Percentiles rank a stretch among this genome's conserved stretches.
These are phyloP conservation scores for Perdita meconis DNA, from an alignment of 2,888 invertebrate species.

Conservation along the genomic window DNA sequence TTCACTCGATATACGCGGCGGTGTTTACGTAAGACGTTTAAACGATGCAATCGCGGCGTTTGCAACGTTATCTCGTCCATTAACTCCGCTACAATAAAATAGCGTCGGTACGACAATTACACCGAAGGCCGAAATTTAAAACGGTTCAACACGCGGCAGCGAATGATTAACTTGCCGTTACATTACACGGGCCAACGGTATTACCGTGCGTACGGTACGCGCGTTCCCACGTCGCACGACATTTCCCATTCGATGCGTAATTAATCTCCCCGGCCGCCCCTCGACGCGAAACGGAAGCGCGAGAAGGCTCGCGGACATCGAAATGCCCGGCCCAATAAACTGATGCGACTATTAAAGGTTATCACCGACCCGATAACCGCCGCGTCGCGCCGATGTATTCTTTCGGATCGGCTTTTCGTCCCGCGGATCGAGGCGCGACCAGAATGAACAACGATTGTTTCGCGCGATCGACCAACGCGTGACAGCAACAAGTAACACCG, in stretches of 20 bases:
- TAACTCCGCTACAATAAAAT: conserved; percentile 28
- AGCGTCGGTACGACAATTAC: conserved; percentile 47
- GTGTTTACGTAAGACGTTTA: conserved; percentile 11
- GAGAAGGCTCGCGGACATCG: conserved; percentile 44
- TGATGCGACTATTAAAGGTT: conserved; percentile 62
- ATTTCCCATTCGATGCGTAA: conserved; percentile 56
- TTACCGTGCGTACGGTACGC: conserved; percentile 27
- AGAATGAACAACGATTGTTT: conserved; percentile 2
- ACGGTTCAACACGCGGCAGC: conserved; percentile 40
- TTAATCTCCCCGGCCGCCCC: conserved; percentile 51
- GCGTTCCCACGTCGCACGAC: conserved; percentile 32
- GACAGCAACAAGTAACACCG: conserved; percentile 60
- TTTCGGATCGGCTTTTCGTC: conserved; percentile 22
- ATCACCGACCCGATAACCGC: conserved; percentile 57
- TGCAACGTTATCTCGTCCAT: conserved; percentile 34
- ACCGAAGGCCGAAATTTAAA: conserved; percentile 55
- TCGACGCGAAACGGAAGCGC: conserved; percentile 1
- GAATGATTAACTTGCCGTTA: conserved; percentile 62
- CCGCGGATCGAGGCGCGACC: conserved; percentile 22
- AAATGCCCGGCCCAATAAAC: conserved; percentile 54
- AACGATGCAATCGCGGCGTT: conserved; percentile 10
- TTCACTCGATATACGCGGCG: background rate
- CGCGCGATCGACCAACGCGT: conserved; percentile 22
- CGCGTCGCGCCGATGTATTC: conserved; percentile 32
- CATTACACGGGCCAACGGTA: conserved; percentile 41